Evolutionary conservation across 2,888 invertebrate genomes (phyloP), one percentile per base, ranked within the genome.

Genomic region (Phoenoteleia sp.): DNA sequence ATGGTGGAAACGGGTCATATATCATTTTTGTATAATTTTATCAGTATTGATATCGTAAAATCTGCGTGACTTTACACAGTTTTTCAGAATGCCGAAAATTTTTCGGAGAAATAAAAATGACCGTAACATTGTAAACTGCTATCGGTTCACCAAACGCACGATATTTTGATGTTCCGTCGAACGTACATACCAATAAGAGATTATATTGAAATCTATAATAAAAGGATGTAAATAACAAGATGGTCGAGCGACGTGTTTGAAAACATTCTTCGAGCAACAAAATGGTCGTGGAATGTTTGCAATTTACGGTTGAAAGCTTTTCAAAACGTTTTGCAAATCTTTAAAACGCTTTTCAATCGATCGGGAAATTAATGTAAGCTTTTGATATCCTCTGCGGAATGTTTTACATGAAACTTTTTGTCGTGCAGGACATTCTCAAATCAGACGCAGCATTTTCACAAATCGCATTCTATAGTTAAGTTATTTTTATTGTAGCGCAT

Each of bases 191-290:
- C 66, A 67, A 33, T 23, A 67, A 67, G 49, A 67, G 36, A 33
- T 64, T 52, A 52, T 36, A 52, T 36, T 52, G 49, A 67, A 67
- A 52, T 52, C 33, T 67, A 33, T 52, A 67, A 67, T 67, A 49
- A 67, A 67, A 49, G 62, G 45, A 62, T 45, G 62, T 45, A 45
- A 45, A 62, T 62, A 42, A 42, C 42, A 42, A 42, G 58, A 60
- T 39, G 58, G 58, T 60, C 58, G 17, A 23, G 23, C 56, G 4
- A 36, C 33, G 36, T 23, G 36, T 60, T 60, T 39, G 36, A 39
- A 60, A 60, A 60, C 39, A 60, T 60, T 60, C 23, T 15, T 11
- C 21, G 7, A 39, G 23, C 58, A 39, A 39, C 36, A n/a, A 60
- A 39, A 36, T 39, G 13, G 39, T 39, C 21, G 9, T 7, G n/a